Evolutionary conservation across 2,888 invertebrate species (phyloP).

Genomic region (Parnassius glacialis): DNA sequence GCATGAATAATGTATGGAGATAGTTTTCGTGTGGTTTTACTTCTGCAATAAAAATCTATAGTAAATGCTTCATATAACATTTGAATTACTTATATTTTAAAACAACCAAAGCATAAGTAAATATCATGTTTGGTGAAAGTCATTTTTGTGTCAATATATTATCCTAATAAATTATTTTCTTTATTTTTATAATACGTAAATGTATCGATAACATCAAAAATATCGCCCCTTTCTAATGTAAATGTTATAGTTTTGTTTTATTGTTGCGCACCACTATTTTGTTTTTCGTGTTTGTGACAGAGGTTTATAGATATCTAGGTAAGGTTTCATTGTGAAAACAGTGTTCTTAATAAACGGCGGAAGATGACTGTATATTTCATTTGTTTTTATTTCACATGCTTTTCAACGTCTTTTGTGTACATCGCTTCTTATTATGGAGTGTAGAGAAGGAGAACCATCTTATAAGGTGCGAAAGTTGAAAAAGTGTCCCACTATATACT

Average conservation of each 20-base stretch:
- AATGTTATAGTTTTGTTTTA: conserved; percentile 57
- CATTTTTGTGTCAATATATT: neutral
- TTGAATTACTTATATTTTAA: neutral
- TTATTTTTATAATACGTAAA: neutral
- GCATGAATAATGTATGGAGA: neutral
- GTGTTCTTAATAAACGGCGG: conserved; percentile 76
- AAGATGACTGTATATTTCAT: conserved; percentile 48
- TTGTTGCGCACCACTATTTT: conserved; percentile 74
- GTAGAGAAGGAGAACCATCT: too few species aligned
- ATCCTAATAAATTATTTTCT: neutral
- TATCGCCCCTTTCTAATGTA: conserved; percentile 9
- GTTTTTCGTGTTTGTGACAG: conserved; percentile 72
- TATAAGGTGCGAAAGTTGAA: too few species aligned
- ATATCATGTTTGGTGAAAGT: neutral
- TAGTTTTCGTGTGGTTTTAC: neutral
- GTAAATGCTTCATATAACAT: neutral
- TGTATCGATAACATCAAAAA: conserved; percentile 1
- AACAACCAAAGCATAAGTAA: conserved; percentile 1
- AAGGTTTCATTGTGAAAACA: conserved; percentile 63
- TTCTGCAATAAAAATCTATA: too few species aligned
- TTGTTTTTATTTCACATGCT: conserved; percentile 11
- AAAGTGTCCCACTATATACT: too few species aligned
- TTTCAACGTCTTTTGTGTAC: neutral
- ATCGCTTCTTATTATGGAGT: too few species aligned
- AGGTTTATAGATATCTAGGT: conserved; percentile 73